phyloP scores from a whole-genome alignment of 2,888 invertebrate genomes.

The Sinopyrophorus schimmeli region DNA sequence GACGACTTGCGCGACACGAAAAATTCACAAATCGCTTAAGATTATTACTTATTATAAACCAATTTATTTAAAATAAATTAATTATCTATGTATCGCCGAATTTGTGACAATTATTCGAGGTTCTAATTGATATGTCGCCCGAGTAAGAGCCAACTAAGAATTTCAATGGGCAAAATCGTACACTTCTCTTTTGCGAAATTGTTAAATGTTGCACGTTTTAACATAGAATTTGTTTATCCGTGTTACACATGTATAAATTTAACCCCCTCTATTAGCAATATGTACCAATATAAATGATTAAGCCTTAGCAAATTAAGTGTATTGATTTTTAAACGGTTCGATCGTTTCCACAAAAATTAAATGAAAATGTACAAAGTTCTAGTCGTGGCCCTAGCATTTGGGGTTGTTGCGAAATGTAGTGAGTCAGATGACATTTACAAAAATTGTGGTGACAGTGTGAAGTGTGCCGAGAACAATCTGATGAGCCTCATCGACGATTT shows the following conservation, averaged over 20 bases:
- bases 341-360: too few relatives aligned
- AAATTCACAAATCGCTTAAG: too few relatives aligned
- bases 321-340: constrained; percentile 11
- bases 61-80: too few relatives aligned
- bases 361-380: constrained; percentile 36
- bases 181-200: constrained; percentile 25
- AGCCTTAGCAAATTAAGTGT: constrained; percentile 17
- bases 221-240: constrained; percentile 47
- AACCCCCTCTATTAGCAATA: constrained; percentile 36
- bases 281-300: constrained; percentile 37
- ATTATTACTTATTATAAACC: too few relatives aligned
- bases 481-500: constrained; percentile 55
- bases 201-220: constrained; percentile 51
- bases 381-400: constrained; percentile 41
- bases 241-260: constrained; percentile 43
- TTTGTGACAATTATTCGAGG: too few relatives aligned
- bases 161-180: constrained; percentile 5
- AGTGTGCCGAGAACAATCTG: constrained; percentile 54
- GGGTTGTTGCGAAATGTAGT: too few relatives aligned
- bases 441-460: constrained; percentile 45
- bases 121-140: constrained; percentile 25
- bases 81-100: too few relatives aligned
- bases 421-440: constrained; percentile 37
- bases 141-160: constrained; percentile 5
- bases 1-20: constrained; percentile 51